Conservation (phyloP, 2,888 invertebrate genomes). For the Brachylomia viminalis region DNA sequence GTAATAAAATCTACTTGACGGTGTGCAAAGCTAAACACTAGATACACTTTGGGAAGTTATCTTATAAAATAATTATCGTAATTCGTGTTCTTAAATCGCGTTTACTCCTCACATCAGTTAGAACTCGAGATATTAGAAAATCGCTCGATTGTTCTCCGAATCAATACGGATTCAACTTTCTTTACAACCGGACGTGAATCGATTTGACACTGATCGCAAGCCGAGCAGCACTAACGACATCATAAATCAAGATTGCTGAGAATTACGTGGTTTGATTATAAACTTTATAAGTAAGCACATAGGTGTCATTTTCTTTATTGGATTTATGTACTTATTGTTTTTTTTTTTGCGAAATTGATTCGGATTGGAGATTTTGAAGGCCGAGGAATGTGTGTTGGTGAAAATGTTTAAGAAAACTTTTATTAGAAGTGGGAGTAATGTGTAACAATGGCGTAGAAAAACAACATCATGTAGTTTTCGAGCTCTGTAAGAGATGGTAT, state of each 20-base stretch:
- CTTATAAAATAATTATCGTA: not conserved
- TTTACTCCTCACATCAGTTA: slow-evolving; percentile 11
- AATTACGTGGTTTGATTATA: not conserved
- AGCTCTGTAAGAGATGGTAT: not conserved
- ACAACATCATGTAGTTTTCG: not conserved
- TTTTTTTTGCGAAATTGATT: slow-evolving; percentile 34
- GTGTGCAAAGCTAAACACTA: too few relatives aligned
- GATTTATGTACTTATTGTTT: not conserved
- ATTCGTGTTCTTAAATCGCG: not conserved
- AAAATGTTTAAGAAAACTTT: not conserved
- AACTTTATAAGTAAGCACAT: fast-evolving
- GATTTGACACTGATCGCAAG: slow-evolving; percentile 64
- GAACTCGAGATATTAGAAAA: slow-evolving; percentile 57
- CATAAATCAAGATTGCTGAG: slow-evolving; percentile 64
- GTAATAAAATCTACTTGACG: too few relatives aligned
- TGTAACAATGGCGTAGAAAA: not conserved
- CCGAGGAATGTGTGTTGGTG: slow-evolving; percentile 28
- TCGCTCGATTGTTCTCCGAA: slow-evolving; percentile 56
- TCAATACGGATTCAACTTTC: slow-evolving; percentile 70
- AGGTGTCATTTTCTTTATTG: not conserved
- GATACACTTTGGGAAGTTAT: not conserved
- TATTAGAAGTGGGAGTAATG: not conserved
- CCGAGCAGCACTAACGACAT: slow-evolving; percentile 64
- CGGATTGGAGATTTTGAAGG: slow-evolving; percentile 33
- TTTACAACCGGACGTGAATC: slow-evolving; percentile 68